These are phyloP conservation scores for Macropus fuliginosus DNA, from an alignment of 2,797 vertebrate species.

Conservation along the genomic window DNA sequence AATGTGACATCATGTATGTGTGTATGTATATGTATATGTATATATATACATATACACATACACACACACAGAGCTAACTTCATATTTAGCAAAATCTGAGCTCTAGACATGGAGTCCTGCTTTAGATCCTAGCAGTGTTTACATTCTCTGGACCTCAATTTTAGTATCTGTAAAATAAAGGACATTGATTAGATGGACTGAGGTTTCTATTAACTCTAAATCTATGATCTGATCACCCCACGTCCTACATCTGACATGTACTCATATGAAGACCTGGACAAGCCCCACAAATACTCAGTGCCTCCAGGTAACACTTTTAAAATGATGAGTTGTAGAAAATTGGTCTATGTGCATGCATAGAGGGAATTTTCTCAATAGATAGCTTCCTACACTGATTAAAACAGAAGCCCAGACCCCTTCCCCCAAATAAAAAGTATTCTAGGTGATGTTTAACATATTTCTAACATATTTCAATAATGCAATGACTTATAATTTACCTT, in stretches of 20 bases:
- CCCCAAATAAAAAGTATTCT: neutral
- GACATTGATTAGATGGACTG: neutral
- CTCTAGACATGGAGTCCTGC: neutral
- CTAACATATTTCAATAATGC: neutral
- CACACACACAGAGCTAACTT: neutral
- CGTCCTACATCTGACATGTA: neutral
- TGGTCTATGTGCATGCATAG: neutral
- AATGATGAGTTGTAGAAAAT: neutral
- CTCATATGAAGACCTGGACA: neutral
- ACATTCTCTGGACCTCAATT: neutral
- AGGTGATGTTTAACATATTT: neutral
- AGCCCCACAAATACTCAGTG: neutral
- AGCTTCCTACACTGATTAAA: neutral
- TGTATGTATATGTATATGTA: too few relatives aligned
- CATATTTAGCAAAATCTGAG: neutral
- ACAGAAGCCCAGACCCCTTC: neutral
- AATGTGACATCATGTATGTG: neutral
- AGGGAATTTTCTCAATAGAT: neutral
- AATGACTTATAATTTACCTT: neutral
- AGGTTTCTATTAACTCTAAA: neutral
- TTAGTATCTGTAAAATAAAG: neutral
- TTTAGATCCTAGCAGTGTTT: neutral
- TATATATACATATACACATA: too few relatives aligned
- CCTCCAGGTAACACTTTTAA: neutral
- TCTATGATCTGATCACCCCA: neutral